These are phyloP conservation scores for Drosophila phalerata DNA, from an alignment of 2,888 invertebrate species.

Conservation along the genomic window DNA sequence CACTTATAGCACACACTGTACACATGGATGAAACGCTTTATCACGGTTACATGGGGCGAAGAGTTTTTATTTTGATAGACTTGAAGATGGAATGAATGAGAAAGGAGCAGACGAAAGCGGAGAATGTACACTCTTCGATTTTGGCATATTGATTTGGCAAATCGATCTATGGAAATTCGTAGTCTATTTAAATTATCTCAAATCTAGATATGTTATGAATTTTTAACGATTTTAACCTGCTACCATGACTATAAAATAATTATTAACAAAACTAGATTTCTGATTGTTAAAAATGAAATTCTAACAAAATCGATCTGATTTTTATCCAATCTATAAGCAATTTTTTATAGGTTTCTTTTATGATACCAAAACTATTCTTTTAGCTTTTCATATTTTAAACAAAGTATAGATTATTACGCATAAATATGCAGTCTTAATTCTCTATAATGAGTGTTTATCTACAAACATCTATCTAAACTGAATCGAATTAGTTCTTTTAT, in stretches of 20 bases:
- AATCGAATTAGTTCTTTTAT: background rate
- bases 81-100: constrained; percentile 9
- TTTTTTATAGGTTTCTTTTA: background rate
- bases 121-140: constrained; percentile 27
- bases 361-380: background rate
- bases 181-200: constrained; percentile 28
- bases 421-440: constrained; percentile 1
- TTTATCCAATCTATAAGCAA: background rate
- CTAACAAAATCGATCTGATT: background rate
- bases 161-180: constrained; percentile 45
- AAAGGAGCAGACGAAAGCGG: constrained; percentile 3
- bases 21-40: constrained; percentile 21
- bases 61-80: constrained; percentile 27
- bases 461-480: background rate
- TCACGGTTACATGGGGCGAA: constrained; percentile 43
- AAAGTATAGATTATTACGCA: background rate
- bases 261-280: background rate
- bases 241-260: background rate
- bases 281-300: background rate
- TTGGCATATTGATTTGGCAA: constrained; percentile 61
- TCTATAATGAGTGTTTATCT: background rate
- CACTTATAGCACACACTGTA: constrained; percentile 57
- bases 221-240: background rate
- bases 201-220: background rate
- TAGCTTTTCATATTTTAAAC: background rate